These are phyloP conservation scores for Hydrophis major DNA, from an alignment of 2,797 vertebrate genomes.

Conservation along the genomic window DNA sequence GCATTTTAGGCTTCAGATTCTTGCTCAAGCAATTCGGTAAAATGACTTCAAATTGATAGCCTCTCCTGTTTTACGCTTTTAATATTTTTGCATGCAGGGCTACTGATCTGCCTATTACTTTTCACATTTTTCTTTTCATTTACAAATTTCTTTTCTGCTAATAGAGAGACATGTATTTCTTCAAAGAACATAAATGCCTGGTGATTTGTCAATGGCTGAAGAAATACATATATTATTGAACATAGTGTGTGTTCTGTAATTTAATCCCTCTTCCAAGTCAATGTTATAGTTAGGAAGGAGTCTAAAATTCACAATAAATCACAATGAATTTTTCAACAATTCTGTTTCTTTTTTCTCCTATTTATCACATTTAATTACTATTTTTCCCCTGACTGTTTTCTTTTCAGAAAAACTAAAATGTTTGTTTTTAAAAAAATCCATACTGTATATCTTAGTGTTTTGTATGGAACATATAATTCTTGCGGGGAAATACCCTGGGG, in stretches of 20 bases:
- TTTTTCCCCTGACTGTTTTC: neutral
- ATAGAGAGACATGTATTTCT: neutral
- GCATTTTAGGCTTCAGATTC: neutral
- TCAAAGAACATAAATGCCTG: neutral
- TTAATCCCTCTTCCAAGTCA: neutral
- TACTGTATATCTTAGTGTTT: neutral
- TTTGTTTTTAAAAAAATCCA: neutral
- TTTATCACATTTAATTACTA: neutral
- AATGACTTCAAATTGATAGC: neutral
- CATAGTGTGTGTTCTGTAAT: neutral
- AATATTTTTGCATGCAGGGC: neutral
- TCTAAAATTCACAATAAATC: neutral
- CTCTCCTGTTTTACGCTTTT: neutral
- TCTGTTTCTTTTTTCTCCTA: neutral
- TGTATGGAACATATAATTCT: neutral
- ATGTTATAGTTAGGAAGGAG: neutral
- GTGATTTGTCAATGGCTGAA: slow-evolving; percentile 14
- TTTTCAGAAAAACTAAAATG: slow-evolving; percentile 2
- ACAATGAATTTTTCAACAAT: neutral
- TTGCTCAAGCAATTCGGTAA: neutral
- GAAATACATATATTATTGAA: neutral
- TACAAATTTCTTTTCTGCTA: neutral
- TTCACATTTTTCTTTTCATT: neutral
- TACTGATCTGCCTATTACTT: neutral
- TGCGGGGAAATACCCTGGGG: neutral